phyloP scores from a whole-genome alignment of 2,797 vertebrate genomes.

The Rhinogobio ventralis region DNA sequence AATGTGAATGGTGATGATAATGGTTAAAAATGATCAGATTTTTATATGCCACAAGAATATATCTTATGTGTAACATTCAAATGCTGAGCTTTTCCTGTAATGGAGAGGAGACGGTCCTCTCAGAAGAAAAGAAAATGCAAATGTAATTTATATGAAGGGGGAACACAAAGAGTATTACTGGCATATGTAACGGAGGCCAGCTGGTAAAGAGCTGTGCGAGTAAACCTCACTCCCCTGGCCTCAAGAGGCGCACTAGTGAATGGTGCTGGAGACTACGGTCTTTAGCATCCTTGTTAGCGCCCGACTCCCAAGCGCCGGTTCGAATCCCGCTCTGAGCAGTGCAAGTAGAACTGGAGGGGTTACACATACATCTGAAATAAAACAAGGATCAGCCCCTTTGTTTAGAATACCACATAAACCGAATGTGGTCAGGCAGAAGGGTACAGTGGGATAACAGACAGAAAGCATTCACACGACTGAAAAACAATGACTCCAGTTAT shows the following conservation, averaged over 20 bases:
- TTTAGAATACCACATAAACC: background rate
- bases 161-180: background rate
- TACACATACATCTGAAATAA: background rate
- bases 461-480: background rate
- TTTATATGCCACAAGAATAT: background rate
- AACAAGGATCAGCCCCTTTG: conserved; percentile 14
- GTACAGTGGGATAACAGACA: background rate
- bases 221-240: background rate
- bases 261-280: background rate
- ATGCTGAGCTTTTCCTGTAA: background rate
- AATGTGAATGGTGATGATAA: background rate
- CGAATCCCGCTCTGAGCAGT: background rate
- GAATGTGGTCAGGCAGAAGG: background rate
- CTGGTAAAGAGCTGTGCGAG: background rate
- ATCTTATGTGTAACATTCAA: background rate
- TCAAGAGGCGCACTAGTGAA: background rate
- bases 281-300: background rate
- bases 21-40: background rate
- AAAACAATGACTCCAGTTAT: background rate
- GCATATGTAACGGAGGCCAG: background rate
- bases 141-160: background rate
- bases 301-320: background rate
- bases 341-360: background rate
- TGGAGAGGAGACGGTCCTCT: background rate
- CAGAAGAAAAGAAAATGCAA: background rate